Percentiles rank a stretch among this genome's conserved stretches.
These are phyloP conservation scores for Mycalesis mineus DNA, from an alignment of 2,888 invertebrate species.

Conservation along the genomic window DNA sequence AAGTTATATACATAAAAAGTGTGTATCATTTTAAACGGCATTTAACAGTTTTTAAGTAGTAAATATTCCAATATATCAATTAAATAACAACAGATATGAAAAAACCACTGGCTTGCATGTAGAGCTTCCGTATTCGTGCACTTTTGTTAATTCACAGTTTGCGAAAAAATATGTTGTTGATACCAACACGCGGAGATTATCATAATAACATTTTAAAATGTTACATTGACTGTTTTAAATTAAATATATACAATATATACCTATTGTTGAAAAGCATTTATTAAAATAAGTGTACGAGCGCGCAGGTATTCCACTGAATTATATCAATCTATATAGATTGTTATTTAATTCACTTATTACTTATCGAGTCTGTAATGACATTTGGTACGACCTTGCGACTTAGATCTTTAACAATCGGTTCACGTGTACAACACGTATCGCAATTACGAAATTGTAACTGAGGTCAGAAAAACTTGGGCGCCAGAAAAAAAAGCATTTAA, in stretches of 20 bases:
- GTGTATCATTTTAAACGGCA: no score
- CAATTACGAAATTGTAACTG: slow-evolving; percentile 57
- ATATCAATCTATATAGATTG: slow-evolving; percentile 29
- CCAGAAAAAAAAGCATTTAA: slow-evolving; percentile 19
- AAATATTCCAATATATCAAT: not conserved
- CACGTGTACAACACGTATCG: slow-evolving; percentile 52
- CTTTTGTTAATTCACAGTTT: not conserved
- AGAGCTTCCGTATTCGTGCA: slow-evolving; percentile 8
- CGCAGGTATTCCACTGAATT: slow-evolving; percentile 14
- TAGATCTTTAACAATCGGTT: slow-evolving; percentile 49
- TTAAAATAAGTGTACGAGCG: not conserved
- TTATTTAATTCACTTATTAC: slow-evolving; percentile 28
- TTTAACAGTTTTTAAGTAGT: not conserved
- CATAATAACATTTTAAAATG: not conserved
- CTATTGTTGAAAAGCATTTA: not conserved
- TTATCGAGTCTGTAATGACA: slow-evolving; percentile 47
- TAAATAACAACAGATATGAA: not conserved
- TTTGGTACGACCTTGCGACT: slow-evolving; percentile 46
- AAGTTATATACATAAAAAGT: no score
- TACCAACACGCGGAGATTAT: not conserved
- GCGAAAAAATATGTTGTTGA: not conserved
- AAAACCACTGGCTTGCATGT: not conserved
- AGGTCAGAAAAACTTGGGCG: slow-evolving; percentile 42
- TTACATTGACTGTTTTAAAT: not conserved
- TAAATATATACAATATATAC: not conserved